Evolutionary conservation across 2,797 vertebrate genomes (phyloP).

Genomic region (Aulostomus chinensis): DNA sequence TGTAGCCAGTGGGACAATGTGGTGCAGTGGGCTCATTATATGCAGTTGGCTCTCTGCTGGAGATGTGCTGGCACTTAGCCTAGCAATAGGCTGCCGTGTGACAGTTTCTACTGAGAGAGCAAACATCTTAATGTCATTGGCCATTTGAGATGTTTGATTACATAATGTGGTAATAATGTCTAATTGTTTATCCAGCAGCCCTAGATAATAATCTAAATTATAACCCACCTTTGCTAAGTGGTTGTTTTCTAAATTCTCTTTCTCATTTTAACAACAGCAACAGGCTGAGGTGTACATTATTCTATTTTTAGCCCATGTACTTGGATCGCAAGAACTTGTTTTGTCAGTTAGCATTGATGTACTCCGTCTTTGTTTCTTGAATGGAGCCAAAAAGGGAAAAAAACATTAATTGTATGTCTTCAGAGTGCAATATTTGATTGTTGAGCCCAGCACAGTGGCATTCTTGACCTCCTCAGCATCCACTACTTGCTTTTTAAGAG

Average conservation of each 20-base stretch:
- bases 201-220: neutral
- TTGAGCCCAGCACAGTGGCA: slow-evolving; percentile 30
- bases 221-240: too few relatives aligned
- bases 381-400: too few relatives aligned
- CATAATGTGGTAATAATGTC: too few relatives aligned
- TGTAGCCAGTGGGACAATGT: neutral
- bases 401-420: too few relatives aligned
- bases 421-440: slow-evolving; percentile 35
- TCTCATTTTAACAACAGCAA: too few relatives aligned
- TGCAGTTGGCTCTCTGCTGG: neutral
- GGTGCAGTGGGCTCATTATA: neutral
- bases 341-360: too few relatives aligned
- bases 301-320: too few relatives aligned
- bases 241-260: too few relatives aligned
- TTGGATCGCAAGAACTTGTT: too few relatives aligned
- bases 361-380: too few relatives aligned
- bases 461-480: slow-evolving; percentile 43
- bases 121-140: neutral
- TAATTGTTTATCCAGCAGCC: neutral
- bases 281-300: too few relatives aligned
- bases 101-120: neutral
- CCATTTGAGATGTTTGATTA: neutral
- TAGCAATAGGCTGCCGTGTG: neutral
- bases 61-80: neutral
- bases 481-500: slow-evolving; percentile 34